phyloP scores from a whole-genome alignment of 2,113 vertebrate genomes.

The Danio rerio region GRCz12tu NC_133188.1:8489001-8489500 shows the following conservation, averaged over 20 bases:
- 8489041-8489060: constrained; percentile 92
- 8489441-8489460: background rate
- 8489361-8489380: background rate
- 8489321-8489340: background rate
- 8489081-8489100: background rate
- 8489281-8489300: constrained; percentile 15
- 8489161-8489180: background rate
- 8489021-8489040: constrained; percentile 89
- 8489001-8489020: constrained; percentile 80
- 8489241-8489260: constrained; percentile 46
- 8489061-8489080: constrained; percentile 96
- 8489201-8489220: background rate
- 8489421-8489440: background rate
- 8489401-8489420: background rate
- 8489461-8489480: too few species aligned
- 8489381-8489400: background rate
- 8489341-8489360: background rate
- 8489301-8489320: constrained; percentile 21
- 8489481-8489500: too few species aligned
- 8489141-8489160: background rate
- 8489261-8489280: constrained; percentile 30
- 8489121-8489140: background rate
- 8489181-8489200: background rate
- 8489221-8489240: background rate
- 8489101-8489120: background rate